Evolutionary conservation across 2,113 vertebrate genomes (phyloP), one percentile per base, ranked within the genome.

Genomic region (Edolisoma coerulescens): DNA sequence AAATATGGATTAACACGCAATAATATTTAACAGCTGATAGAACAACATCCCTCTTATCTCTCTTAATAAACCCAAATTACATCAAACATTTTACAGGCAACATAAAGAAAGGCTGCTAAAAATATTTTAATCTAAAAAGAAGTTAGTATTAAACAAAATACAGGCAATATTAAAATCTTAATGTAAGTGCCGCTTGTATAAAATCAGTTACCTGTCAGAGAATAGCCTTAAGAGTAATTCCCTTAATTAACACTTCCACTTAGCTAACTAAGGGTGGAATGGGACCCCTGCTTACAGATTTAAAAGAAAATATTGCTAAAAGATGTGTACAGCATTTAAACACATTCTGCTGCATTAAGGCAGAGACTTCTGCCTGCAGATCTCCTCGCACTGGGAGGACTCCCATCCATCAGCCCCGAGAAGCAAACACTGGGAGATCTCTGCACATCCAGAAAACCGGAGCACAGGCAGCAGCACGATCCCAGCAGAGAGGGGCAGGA

Each of bases 1-100:
- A 98, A 98, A 98, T 97, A 97, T 93, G 84, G 96, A 98, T 98
- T 98, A 98, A 98, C 98, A 96, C 67, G 91, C 97, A 97, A 94
- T 97, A 98, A 98, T 98, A 98, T 98, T 99, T 98, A 99, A 98
- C 97, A 97, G 97, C 97, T 95, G 96, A 97, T 65, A 97, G 94
- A 97, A 97, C 95, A 21, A 95, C 80, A 94, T 81, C 82, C 75
- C 87, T 73, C 92, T 97, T 54, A 96, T 92, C 87, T 95, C 90
- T 88, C 89, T 50, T 81, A 95, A 96, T 97, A 97, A 97, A 97
- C 96, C 89, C 96, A 73, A 96, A 93, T 70, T 88, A 95, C 15
- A 30, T 57, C 75, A 91, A 86, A 61, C 32, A 24, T 89, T 95
- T 95, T 75, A 88, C 33, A 91, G 77, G 83, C 86, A 92, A 67